Conservation (phyloP, 2,888 invertebrate genomes). For the Drosophila diplacantha region DNA sequence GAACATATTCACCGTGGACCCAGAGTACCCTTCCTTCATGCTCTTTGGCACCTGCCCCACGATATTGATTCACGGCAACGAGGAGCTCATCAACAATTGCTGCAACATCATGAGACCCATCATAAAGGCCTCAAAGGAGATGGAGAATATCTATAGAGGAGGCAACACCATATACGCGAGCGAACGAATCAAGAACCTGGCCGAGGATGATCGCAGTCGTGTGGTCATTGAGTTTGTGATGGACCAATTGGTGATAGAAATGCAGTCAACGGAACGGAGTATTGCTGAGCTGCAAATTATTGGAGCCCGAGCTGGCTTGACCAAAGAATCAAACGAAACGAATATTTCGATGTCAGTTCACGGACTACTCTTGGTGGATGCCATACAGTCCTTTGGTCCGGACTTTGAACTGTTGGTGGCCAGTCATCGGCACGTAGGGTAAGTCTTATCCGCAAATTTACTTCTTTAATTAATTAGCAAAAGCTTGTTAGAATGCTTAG, state of each 20-base stretch:
- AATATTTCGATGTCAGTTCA: conserved; percentile 92
- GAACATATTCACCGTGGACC: conserved; percentile 89
- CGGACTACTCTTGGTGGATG: conserved; percentile 94
- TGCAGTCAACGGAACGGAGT: conserved; percentile 91
- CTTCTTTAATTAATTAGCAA: neutral
- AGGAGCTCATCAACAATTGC: conserved; percentile 88
- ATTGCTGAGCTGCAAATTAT: conserved; percentile 95
- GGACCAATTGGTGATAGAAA: conserved; percentile 91
- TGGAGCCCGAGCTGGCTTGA: conserved; percentile 88
- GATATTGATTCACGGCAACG: conserved; percentile 92
- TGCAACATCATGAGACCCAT: conserved; percentile 79
- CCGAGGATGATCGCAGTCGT: conserved; percentile 79
- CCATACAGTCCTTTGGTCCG: conserved; percentile 95
- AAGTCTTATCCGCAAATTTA: conserved; percentile 28
- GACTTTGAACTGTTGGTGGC: conserved; percentile 97
- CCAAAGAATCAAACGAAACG: conserved; percentile 86
- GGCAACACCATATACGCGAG: conserved; percentile 31
- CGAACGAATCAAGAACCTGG: conserved; percentile 38
- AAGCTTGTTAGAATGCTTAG: conserved; percentile 12
- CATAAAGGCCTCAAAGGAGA: conserved; percentile 42
- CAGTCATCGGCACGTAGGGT: conserved; percentile 96
- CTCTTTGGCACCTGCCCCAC: conserved; percentile 91
- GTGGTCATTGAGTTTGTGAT: conserved; percentile 91
- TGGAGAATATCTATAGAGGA: conserved; percentile 25
- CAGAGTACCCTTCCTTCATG: conserved; percentile 90